Base-by-base conservation (phyloP, 2,888 invertebrate species). In the Globia sparganii region DNA sequence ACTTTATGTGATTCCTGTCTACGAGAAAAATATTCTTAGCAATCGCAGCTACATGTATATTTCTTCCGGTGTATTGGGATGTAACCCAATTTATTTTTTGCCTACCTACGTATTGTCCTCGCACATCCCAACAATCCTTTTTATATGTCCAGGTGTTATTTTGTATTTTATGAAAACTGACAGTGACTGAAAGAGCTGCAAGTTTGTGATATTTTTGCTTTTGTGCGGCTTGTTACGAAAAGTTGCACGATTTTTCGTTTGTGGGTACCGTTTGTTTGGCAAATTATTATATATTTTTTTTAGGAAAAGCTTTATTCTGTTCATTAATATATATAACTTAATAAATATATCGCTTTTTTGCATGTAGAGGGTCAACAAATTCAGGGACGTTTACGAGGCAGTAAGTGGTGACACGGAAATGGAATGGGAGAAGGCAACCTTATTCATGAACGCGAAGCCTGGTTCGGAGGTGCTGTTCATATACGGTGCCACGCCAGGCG, bases 381-480 rank as follows among this genome's bases (percentile, higher is more conserved):
- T 95, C 72, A 92, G 88, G 84, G 89, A 87, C 4, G 80, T 91
- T 6, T 88, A 94, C 64, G 91, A 94, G n/a, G 81, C 90, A 5
- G 83, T 92, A 34, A 91, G 91, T 5, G 92, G 93, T 0, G 65
- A 79, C 2, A 76, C 93, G 34, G 86, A 83, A 0, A 73, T 94
- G 62, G 93, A 94, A 72, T 96, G 95, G 95, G 88, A 92, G 58
- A 93, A 91, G 64, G 93, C 94, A 5, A 89, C 91, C 37, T 80
- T 95, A 64, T 86, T 95, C 81, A 95, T 96, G 95, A 92, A 93
- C 83, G 94, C 95, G 13, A 91, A 94, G 75, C 92, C 92, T 25
- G 94, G 94, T 8, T 88, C 94, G 56, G 90, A 92, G 86, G 92
- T 95, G 64, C 76, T 95, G 75, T 89, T 95, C 77, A 73, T 95